Base-by-base conservation (phyloP, 2,797 vertebrate genomes). In the Fistularia commersonii region DNA sequence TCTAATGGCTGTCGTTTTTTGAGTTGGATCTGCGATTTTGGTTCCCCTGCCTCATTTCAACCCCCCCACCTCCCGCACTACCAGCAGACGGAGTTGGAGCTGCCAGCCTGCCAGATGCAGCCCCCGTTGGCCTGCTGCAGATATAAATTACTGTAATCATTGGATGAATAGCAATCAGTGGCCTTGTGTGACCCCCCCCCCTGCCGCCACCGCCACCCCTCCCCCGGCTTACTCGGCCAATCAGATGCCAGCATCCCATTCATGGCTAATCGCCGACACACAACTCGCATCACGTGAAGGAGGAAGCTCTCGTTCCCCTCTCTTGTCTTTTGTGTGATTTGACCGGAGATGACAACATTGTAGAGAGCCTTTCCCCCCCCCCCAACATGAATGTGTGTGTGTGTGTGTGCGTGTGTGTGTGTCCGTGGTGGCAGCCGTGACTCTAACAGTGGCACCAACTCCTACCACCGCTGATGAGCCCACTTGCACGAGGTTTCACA, bases 151-250 rank as follows among this genome's bases (percentile, higher is more conserved):
- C 84, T 83, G 83, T 86, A 89, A 90, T 91, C 83, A 80, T 76
- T 32, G 74, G 81, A 80, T 84, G 85, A 90, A 89, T 87, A 86
- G 88, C 83, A 89, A 90, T 90, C 87, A 88, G 82, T 61, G 68
- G 70, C 76, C 76, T 86, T 88, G 84, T 89, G 71, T 61, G 66
- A 77, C 38, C 38, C 36, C 38, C 38, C 5, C 71, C 61, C 38
- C 49, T 40, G 40, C 67, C 66, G 68, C 63, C 72, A 76, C 69
- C 80, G 57, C 38, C 71, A 78, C 82, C 80, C 75, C 80, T 76
- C 51, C 11, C 14, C 31, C 12, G 11, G 69, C 61, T 38, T 48
- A 6, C 66, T 80, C 60, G 64, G 57, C 85, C 87, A 83, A 84
- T 84, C 85, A 81, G 49, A 52, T 48, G 7, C 5, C 61, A n/a